A percentile compares a stretch with the other conserved stretches of the same genome.
phyloP scores from a whole-genome alignment of 2,888 invertebrate genomes.

The Drosophila anomelani region DNA sequence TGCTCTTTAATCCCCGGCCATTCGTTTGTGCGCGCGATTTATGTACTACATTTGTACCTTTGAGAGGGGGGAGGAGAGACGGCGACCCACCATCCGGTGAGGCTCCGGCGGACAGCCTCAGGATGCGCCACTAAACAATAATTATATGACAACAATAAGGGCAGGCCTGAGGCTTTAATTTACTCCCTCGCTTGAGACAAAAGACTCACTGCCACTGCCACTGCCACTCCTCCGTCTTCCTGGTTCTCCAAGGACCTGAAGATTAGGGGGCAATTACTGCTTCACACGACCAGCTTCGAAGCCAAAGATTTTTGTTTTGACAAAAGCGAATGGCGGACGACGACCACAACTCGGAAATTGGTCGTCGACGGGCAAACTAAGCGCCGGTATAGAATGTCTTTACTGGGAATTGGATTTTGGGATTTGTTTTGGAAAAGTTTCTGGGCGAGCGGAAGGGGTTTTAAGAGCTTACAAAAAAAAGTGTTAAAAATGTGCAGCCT shows the following conservation, averaged over 20 bases:
- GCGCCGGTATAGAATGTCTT: constrained; percentile 76
- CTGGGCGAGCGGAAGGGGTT: not conserved
- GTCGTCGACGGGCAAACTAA: constrained; percentile 47
- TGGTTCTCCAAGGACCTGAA: constrained; percentile 20
- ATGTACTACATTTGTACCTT: constrained; percentile 77
- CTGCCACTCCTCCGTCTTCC: not conserved
- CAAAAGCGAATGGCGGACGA: constrained; percentile 44
- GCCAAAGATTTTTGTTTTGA: constrained; percentile 71
- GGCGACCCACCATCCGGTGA: constrained; percentile 39
- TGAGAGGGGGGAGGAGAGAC: constrained; percentile 28
- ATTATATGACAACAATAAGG: constrained; percentile 79
- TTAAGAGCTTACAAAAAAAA: too few species aligned
- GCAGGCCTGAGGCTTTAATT: constrained; percentile 30
- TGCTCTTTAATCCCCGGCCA: constrained; percentile 79
- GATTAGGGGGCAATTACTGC: constrained; percentile 80
- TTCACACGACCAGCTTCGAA: constrained; percentile 62
- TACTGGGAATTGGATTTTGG: constrained; percentile 59
- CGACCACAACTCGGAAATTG: constrained; percentile 28
- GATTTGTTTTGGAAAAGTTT: not conserved
- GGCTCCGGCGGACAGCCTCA: constrained; percentile 49
- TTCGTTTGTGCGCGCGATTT: constrained; percentile 80
- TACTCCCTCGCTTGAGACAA: constrained; percentile 25
- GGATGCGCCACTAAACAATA: constrained; percentile 80
- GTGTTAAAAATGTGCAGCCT: not conserved
- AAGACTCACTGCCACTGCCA: constrained; percentile 15